phyloP scores from a whole-genome alignment of 2,113 vertebrate species.

The Nothocercus nigrocapillus region DNA sequence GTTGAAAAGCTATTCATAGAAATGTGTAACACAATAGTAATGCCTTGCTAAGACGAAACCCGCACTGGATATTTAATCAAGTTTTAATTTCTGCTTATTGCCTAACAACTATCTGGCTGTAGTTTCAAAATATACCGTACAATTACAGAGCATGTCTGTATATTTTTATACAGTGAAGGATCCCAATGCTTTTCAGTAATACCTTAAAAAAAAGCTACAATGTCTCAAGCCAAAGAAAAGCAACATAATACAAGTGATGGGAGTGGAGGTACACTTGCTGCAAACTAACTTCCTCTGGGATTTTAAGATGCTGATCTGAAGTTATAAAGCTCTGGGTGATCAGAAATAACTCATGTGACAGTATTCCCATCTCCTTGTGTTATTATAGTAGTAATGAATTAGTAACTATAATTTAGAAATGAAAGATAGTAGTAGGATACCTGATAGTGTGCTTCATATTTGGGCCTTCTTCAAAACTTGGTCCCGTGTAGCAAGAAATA shows the following conservation, averaged over 20 bases:
- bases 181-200: not conserved
- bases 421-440: not conserved
- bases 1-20: not conserved
- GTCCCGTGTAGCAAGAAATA: not conserved
- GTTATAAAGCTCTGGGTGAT: not conserved
- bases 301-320: not conserved
- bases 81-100: not conserved
- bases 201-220: not conserved
- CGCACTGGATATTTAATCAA: rapidly evolving
- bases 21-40: not conserved
- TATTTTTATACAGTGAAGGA: not conserved
- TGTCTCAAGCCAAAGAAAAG: not conserved
- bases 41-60: not conserved
- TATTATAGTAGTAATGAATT: not conserved
- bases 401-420: not conserved
- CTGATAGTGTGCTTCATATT: not conserved
- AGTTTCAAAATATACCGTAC: rapidly evolving
- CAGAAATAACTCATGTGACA: not conserved
- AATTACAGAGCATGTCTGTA: not conserved
- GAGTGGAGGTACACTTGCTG: not conserved
- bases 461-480: not conserved
- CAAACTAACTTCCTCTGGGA: not conserved
- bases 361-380: not conserved
- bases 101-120: not conserved
- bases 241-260: rapidly evolving